Evolutionary conservation across 2,797 vertebrate genomes (phyloP), one percentile per base, ranked within the genome.

Genomic region (Sebastes matsubarae): DNA sequence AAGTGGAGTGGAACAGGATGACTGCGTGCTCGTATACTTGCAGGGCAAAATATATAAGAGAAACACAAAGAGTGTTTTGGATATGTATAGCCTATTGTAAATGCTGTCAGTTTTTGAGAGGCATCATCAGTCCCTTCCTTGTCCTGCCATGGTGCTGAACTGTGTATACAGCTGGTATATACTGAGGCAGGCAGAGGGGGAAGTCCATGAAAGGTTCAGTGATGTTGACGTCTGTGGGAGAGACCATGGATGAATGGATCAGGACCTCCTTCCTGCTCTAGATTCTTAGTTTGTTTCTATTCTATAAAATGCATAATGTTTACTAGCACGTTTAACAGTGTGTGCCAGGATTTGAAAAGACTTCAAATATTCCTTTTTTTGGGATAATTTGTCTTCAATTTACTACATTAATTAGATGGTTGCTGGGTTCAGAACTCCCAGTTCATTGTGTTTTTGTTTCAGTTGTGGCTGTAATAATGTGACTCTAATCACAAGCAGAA

Each of bases 1-100:
- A 64, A 78, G 68, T 77, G 68, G 68, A 69, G 57, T 65, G 70
- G 59, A 73, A 55, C 34, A 22, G 75, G 50, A 66, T 27, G 57
- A 65, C 57, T 65, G 68, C n/a, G 7, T 68, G 72, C 27, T 69
- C 4, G 11, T 36, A 36, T 1, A n/a, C 74, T 72, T 24, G 9
- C 10, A 55, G 46, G n/a, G 55, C 36, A 68, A 22, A 34, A 36
- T 36, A 36, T 36, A 72, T 2, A 16, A 52, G 18, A 69, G 14
- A 55, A 50, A 13, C 34, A 36, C 29, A 25, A 20, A 55, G 52
- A n/a, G 29, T 70, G 34, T 36, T 36, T 20, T 46, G 50, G 29
- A 71, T 20, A 14, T 75, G 1, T 36, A 36, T 10, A 29, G 66
- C 24, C 0, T 54, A 2, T n/a, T 61, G 67, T 34, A 25, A 64